These are phyloP conservation scores for Gallinago nigripennis DNA, from an alignment of 2,797 vertebrate species.

Conservation along the genomic window DNA sequence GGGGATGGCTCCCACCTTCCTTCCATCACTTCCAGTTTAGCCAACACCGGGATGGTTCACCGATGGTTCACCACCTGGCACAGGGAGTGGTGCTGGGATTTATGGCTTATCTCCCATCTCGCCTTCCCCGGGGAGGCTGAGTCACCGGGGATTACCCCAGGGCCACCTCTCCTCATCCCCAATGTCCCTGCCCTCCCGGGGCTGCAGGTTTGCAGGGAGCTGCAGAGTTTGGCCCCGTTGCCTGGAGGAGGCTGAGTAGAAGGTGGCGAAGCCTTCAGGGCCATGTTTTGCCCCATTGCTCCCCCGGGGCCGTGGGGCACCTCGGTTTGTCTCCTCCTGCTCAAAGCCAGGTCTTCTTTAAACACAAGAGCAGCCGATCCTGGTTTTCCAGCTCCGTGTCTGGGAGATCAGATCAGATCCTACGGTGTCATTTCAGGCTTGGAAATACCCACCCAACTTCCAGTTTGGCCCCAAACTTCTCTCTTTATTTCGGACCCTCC, in stretches of 20 bases:
- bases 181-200: rapidly evolving
- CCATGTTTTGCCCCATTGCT: rapidly evolving
- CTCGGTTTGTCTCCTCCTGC: not conserved
- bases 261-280: not conserved
- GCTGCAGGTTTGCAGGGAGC: not conserved
- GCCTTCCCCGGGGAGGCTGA: not conserved
- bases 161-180: not conserved
- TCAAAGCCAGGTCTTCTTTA: not conserved
- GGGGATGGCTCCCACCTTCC: not conserved
- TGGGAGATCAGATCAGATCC: not conserved
- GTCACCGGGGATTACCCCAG: not conserved
- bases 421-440: not conserved
- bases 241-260: not conserved
- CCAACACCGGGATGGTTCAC: not conserved
- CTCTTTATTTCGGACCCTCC: rapidly evolving
- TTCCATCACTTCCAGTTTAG: rapidly evolving
- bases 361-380: not conserved
- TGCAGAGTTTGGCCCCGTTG: not conserved
- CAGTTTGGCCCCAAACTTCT: not conserved
- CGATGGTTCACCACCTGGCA: rapidly evolving
- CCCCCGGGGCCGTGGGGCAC: not conserved
- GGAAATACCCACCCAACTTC: not conserved
- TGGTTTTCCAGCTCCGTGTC: not conserved
- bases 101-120: not conserved
- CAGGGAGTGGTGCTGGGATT: not conserved